Conservation (phyloP, 2,113 vertebrate species). For the Muntiacus muntjak region DNA sequence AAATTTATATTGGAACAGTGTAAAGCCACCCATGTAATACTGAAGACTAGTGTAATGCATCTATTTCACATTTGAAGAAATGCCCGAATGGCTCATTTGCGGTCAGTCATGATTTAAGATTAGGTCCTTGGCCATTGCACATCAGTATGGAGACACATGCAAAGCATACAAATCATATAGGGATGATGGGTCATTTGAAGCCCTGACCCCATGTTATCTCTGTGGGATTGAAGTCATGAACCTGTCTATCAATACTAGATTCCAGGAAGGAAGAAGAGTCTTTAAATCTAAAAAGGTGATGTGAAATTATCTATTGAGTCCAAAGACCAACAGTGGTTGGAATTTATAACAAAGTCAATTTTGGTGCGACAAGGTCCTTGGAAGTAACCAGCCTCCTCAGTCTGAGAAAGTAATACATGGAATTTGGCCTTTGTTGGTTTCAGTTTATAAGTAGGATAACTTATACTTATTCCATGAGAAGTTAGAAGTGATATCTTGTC, state of each 20-base stretch:
- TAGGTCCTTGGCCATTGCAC: neutral
- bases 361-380: neutral
- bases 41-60: neutral
- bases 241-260: neutral
- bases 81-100: conserved; percentile 24
- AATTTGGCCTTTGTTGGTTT: neutral
- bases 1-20: conserved; percentile 4
- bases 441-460: neutral
- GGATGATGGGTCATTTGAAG: neutral
- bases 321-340: neutral
- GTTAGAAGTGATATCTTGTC: neutral
- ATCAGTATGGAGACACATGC: neutral
- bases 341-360: neutral
- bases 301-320: neutral
- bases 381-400: neutral
- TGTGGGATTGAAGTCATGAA: neutral
- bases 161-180: neutral
- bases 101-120: conserved; percentile 50
- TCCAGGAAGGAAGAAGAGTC: neutral
- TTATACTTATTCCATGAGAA: neutral
- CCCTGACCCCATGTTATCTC: neutral
- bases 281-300: neutral
- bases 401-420: neutral
- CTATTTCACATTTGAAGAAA: conserved; percentile 55
- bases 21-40: conserved; percentile 18